Conservation (phyloP, 2,888 invertebrate species). For the Macrosiphum euphorbiae region DNA sequence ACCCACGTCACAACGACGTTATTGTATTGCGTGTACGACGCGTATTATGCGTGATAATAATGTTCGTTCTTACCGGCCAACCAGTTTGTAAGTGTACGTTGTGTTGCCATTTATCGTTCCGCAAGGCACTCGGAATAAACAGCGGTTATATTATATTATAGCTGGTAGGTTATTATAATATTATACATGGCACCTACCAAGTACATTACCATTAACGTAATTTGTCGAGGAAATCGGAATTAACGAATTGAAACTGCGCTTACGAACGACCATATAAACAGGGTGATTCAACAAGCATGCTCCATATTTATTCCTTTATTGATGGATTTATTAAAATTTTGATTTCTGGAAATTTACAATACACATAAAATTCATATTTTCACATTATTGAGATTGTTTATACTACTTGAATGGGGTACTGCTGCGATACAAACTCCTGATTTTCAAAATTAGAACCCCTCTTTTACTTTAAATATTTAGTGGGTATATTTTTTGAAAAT, state of each 20-base stretch:
- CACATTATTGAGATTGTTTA: too few relatives aligned
- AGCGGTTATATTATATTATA: not conserved
- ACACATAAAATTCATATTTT: too few relatives aligned
- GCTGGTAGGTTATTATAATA: not conserved
- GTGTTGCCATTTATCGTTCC: slow-evolving; percentile 23
- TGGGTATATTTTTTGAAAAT: too few relatives aligned
- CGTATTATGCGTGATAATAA: not conserved
- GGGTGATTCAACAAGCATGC: too few relatives aligned
- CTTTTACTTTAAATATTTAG: too few relatives aligned
- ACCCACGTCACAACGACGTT: not conserved
- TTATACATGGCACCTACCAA: not conserved
- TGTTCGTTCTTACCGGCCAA: not conserved
- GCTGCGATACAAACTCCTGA: too few relatives aligned
- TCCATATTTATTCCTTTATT: too few relatives aligned
- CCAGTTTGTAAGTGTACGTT: slow-evolving; percentile 3
- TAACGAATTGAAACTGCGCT: not conserved
- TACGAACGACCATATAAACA: not conserved
- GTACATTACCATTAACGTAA: too few relatives aligned
- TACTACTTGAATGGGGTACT: too few relatives aligned
- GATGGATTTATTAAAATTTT: too few relatives aligned
- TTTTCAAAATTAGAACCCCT: too few relatives aligned
- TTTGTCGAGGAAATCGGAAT: not conserved
- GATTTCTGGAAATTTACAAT: too few relatives aligned
- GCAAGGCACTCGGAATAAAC: slow-evolving; percentile 4
- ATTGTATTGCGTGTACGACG: not conserved